phyloP scores from a whole-genome alignment of 1,140 invertebrate species.

The Saxidomus purpurata region DNA sequence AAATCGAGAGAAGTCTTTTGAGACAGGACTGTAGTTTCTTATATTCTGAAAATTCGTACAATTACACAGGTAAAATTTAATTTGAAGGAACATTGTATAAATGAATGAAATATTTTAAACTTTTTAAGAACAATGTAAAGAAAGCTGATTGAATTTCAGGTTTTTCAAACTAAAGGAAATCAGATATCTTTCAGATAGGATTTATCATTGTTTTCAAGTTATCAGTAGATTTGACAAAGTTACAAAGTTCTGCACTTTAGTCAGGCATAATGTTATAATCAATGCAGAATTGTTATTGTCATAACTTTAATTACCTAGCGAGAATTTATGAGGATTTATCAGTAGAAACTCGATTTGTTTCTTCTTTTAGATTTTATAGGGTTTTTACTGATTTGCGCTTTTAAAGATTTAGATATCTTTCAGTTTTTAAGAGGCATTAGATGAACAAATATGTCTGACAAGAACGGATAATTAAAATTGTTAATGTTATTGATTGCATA shows the following conservation, averaged over 20 bases:
- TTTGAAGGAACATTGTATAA: too few relatives aligned
- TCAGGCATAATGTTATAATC: neutral
- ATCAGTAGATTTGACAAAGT: neutral
- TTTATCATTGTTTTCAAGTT: neutral
- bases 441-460: neutral
- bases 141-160: neutral
- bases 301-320: neutral
- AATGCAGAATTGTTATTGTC: neutral
- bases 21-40: too few relatives aligned
- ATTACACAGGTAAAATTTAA: too few relatives aligned
- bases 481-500: too few relatives aligned
- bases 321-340: constrained; percentile 18
- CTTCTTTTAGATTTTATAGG: constrained; percentile 18
- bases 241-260: neutral
- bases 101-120: neutral
- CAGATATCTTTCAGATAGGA: neutral
- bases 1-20: too few relatives aligned
- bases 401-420: neutral
- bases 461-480: too few relatives aligned
- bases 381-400: neutral
- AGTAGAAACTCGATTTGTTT: neutral
- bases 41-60: too few relatives aligned
- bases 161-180: neutral
- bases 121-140: neutral
- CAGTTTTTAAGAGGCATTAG: neutral